Percentiles rank a stretch among this genome's conserved stretches.
Conservation (phyloP, 2,888 invertebrate genomes). For the Stenodera caucasica region DNA sequence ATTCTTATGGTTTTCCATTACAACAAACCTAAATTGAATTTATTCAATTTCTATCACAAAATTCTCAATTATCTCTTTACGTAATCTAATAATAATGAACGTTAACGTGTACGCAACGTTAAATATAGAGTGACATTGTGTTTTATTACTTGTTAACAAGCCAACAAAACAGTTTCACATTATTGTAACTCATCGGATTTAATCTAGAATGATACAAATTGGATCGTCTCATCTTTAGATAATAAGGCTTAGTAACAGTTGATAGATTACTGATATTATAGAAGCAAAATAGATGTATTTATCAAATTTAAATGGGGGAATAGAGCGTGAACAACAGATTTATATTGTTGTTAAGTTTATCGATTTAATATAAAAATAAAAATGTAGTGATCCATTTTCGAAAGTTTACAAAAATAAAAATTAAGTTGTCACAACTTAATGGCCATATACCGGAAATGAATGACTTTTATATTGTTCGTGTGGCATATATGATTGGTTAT, state of each 20-base stretch:
- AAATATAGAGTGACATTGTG: too few relatives aligned
- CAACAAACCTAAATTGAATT: neutral
- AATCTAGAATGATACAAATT: neutral
- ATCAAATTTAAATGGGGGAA: neutral
- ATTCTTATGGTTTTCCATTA: neutral
- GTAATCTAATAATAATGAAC: too few relatives aligned
- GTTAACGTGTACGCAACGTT: too few relatives aligned
- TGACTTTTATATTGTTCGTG: too few relatives aligned
- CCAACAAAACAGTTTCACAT: too few relatives aligned
- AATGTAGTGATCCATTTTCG: too few relatives aligned
- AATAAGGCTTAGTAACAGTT: neutral
- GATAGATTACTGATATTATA: neutral
- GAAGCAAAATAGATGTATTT: neutral
- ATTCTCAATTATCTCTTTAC: neutral
- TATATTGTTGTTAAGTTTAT: neutral
- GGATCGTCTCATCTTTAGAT: conserved; percentile 1
- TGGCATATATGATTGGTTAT: too few relatives aligned
- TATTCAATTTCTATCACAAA: too few relatives aligned
- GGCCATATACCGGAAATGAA: too few relatives aligned
- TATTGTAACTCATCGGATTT: neutral
- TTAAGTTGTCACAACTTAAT: too few relatives aligned
- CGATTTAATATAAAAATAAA: too few relatives aligned
- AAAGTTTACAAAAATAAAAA: too few relatives aligned
- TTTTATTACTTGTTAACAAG: neutral
- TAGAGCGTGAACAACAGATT: neutral